Conservation (phyloP, 2,888 invertebrate species). For the Agrypnus murinus region DNA sequence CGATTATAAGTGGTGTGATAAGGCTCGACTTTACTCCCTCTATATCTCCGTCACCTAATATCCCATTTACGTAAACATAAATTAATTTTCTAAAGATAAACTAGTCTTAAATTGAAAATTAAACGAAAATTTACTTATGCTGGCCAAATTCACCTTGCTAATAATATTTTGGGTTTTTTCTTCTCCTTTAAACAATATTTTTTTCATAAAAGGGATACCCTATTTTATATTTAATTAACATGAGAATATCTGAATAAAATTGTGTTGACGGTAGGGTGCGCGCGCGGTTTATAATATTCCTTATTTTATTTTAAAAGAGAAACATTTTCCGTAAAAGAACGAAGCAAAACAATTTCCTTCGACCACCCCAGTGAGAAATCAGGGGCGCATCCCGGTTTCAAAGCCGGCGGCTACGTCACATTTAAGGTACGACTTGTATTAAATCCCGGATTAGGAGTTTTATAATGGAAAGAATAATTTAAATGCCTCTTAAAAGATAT, state of each 20-base stretch:
- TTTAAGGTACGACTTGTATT: slow-evolving; percentile 64
- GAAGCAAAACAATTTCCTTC: slow-evolving; percentile 49
- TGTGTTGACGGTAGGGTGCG: not conserved
- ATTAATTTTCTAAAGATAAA: slow-evolving; percentile 3
- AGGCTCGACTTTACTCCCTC: slow-evolving; percentile 27
- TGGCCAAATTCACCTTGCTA: too few relatives aligned
- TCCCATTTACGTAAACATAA: slow-evolving; percentile 11
- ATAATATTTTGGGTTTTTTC: too few relatives aligned
- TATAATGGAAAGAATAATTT: slow-evolving; percentile 70
- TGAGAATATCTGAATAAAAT: not conserved
- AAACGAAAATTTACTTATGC: too few relatives aligned
- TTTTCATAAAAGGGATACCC: too few relatives aligned
- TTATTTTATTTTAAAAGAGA: slow-evolving; percentile 8
- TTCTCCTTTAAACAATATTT: too few relatives aligned
- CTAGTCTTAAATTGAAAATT: not conserved
- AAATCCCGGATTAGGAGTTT: slow-evolving; percentile 68
- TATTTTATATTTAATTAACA: not conserved
- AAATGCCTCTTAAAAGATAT: slow-evolving; percentile 63
- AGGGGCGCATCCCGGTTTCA: slow-evolving; percentile 53
- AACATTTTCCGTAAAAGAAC: slow-evolving; percentile 35
- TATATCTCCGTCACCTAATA: slow-evolving; percentile 30
- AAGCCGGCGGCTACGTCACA: slow-evolving; percentile 61
- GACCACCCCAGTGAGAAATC: slow-evolving; percentile 51
- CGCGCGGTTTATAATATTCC: slow-evolving; percentile 8
- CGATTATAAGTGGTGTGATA: slow-evolving; percentile 37